Evolutionary conservation across 2,888 invertebrate genomes (phyloP).

Genomic region (Drosophila prostipennis): DNA sequence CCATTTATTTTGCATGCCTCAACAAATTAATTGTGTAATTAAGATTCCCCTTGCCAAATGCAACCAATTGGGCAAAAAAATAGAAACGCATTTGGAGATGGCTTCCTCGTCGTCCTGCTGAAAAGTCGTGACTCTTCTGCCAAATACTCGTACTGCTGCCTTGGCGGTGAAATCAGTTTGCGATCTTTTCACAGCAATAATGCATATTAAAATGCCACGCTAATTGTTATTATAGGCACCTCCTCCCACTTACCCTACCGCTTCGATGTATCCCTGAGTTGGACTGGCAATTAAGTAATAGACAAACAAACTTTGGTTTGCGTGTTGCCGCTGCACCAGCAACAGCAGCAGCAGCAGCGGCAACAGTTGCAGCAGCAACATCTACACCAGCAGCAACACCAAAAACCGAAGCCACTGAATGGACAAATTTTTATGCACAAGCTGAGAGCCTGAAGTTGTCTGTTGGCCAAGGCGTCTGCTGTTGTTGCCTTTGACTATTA

Average conservation of each 20-base stretch:
- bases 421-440: slow-evolving; percentile 72
- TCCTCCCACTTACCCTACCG: slow-evolving; percentile 3
- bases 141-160: slow-evolving; percentile 34
- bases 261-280: slow-evolving; percentile 7
- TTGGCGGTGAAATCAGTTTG: slow-evolving; percentile 68
- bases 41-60: slow-evolving; percentile 46
- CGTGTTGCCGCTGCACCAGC: slow-evolving; percentile 49
- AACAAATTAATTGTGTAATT: slow-evolving; percentile 69
- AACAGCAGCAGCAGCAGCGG: slow-evolving; percentile 13
- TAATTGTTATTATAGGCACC: slow-evolving; percentile 74
- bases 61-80: slow-evolving; percentile 33
- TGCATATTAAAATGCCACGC: slow-evolving; percentile 81
- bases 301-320: slow-evolving; percentile 63
- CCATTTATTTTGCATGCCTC: slow-evolving; percentile 38
- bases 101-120: slow-evolving; percentile 27
- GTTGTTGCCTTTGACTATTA: slow-evolving; percentile 66
- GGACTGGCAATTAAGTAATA: slow-evolving; percentile 75
- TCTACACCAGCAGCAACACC: slow-evolving; percentile 12
- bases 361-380: slow-evolving; percentile 19
- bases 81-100: slow-evolving; percentile 47
- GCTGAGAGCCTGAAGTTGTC: slow-evolving; percentile 32
- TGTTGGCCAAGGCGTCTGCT: slow-evolving; percentile 46
- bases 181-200: slow-evolving; percentile 75
- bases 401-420: slow-evolving; percentile 38
- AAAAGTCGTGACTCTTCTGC: slow-evolving; percentile 48